Percentiles rank a stretch among this genome's conserved stretches.
Conservation (phyloP, 2,113 vertebrate genomes). For the Pelodiscus sinensis region DNA sequence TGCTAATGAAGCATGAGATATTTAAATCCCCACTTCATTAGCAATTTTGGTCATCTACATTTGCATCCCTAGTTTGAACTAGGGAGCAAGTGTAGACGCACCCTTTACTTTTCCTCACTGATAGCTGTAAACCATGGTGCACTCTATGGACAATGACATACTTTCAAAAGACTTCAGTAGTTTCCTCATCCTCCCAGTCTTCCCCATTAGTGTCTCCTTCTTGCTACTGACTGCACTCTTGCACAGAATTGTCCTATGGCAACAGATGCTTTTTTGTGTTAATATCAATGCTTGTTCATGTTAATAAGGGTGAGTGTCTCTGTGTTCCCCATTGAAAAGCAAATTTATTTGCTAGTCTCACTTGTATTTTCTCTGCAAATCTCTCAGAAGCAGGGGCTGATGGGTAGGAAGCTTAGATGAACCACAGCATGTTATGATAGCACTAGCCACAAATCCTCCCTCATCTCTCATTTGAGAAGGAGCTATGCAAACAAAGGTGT, state of each 20-base stretch:
- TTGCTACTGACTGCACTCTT: not conserved
- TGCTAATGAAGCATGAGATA: too few species aligned
- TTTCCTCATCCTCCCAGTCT: not conserved
- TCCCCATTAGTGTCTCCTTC: not conserved
- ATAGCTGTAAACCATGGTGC: not conserved
- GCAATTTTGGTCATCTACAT: too few species aligned
- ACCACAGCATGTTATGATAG: not conserved
- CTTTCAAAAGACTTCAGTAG: not conserved
- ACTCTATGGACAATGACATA: not conserved
- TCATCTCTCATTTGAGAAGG: not conserved
- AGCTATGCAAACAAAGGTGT: not conserved
- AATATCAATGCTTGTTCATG: not conserved
- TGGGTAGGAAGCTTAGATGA: constrained; percentile 24
- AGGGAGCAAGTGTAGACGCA: too few species aligned
- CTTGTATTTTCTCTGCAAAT: not conserved
- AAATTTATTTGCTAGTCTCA: not conserved
- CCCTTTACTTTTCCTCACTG: not conserved
- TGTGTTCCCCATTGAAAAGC: not conserved
- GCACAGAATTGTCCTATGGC: not conserved
- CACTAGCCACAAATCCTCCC: constrained; percentile 29
- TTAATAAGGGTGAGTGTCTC: not conserved
- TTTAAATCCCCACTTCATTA: too few species aligned
- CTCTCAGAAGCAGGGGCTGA: constrained; percentile 3
- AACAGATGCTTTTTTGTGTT: not conserved
- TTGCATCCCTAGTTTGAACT: too few species aligned